Conservation (phyloP, 2,797 vertebrate genomes). For the Martes flavigula region DNA sequence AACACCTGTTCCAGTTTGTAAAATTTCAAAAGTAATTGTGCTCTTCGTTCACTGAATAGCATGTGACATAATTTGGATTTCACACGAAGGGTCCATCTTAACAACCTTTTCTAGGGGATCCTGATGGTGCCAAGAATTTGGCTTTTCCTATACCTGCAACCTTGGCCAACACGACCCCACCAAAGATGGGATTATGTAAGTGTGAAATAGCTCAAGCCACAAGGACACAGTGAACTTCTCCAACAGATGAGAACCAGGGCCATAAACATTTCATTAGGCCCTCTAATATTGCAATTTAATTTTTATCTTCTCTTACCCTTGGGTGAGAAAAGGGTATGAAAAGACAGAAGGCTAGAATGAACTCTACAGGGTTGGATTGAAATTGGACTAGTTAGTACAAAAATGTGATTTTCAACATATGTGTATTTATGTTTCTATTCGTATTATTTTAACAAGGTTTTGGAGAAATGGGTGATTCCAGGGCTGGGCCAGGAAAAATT, state of each 20-base stretch:
- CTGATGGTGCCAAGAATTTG: neutral
- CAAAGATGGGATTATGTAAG: neutral
- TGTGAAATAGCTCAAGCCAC: neutral
- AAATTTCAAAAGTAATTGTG: neutral
- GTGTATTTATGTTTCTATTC: neutral
- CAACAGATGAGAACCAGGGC: neutral
- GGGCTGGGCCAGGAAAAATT: neutral
- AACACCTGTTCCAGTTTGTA: neutral
- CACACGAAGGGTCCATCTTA: neutral
- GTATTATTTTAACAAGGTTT: neutral
- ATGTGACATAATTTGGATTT: neutral
- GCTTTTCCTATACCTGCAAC: neutral
- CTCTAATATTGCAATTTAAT: neutral
- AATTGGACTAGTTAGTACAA: neutral
- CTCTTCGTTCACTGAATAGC: neutral
- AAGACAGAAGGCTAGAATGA: neutral
- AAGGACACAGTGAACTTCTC: neutral
- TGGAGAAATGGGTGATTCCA: neutral
- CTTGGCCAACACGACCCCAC: neutral
- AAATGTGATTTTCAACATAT: neutral
- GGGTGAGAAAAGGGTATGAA: neutral
- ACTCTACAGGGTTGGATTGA: neutral
- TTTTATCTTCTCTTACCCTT: neutral
- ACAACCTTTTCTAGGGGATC: neutral
- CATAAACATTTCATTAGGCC: neutral